Conservation (phyloP, 2,888 invertebrate genomes). For the Eumacrocentrus americanus region DNA sequence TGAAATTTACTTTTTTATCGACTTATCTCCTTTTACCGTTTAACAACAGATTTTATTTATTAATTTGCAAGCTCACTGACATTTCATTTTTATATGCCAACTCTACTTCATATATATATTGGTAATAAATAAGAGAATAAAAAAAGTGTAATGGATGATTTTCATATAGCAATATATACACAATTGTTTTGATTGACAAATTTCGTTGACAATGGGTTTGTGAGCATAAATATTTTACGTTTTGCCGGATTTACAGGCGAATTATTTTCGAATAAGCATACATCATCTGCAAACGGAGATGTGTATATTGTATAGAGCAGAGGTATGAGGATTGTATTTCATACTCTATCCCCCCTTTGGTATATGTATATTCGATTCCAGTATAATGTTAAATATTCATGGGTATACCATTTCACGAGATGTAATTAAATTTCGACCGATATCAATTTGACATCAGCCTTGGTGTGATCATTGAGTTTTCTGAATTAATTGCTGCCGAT, state of each 20-base stretch:
- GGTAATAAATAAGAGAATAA: too few relatives aligned
- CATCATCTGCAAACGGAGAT: constrained; percentile 1
- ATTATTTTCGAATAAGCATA: constrained; percentile 11
- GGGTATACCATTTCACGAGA: constrained; percentile 23
- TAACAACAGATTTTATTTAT: too few relatives aligned
- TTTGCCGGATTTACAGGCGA: constrained; percentile 2
- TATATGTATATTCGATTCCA: background rate
- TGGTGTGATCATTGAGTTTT: constrained; percentile 21
- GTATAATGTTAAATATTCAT: constrained; percentile 27
- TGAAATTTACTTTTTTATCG: too few relatives aligned
- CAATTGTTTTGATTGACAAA: background rate
- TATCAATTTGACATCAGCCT: constrained; percentile 35
- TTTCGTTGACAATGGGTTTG: background rate
- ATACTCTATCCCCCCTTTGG: background rate
- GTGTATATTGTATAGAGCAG: background rate
- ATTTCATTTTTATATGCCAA: too few relatives aligned
- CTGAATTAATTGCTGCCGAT: constrained; percentile 15
- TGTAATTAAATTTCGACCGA: constrained; percentile 36
- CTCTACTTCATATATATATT: too few relatives aligned
- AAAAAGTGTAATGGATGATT: background rate
- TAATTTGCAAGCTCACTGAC: too few relatives aligned
- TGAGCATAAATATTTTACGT: constrained; percentile 6
- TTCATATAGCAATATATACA: background rate
- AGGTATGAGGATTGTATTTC: background rate
- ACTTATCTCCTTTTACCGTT: too few relatives aligned